Evolutionary conservation across 1,140 invertebrate species (phyloP), one percentile per base, ranked within the genome.

Genomic region (Medauroidea extradentata): DNA sequence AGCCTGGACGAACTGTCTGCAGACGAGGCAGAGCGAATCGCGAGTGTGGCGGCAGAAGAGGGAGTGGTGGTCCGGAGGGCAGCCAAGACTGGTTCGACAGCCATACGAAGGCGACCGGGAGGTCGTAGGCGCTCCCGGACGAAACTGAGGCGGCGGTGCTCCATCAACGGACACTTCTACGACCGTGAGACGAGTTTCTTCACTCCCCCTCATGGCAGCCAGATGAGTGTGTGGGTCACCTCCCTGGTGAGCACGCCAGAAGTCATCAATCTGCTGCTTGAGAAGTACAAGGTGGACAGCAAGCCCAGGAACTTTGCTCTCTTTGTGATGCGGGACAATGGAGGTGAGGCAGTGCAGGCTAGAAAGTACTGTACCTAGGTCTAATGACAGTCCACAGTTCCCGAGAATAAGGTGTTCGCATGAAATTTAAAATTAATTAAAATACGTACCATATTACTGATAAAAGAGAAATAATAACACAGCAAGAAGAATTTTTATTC

Each of bases 161-260:
- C 90, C 0, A 93, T 93, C 27, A 94, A 93, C 73, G 90, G 91
- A 1, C 90, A 94, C 72, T 91, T 88, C 72, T 94, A 93, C 69
- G 89, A 93, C 72, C 81, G 89, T 53, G 90, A 93, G 78, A 93
- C 91, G 0, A 90, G 88, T 69, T 89, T 91, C 59, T 94, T 93
- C 66, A 93, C 89, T 3, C 90, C 90, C 1, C 89, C 90, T 0
- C 82, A 89, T 67, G 90, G 90, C 16, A 92, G 88, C 64, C 85
- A 90, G 64, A 92, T 91, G 79, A 90, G 86, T 62, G 90, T 94
- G 1, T 93, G 87, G 84, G 87, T 92, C 0, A 87, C 89, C 7
- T 91, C 88, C 57, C 75, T 90, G 55, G 87, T 92, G 29, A 89
- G 84, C 61, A 88, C 88, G 19, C 81, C 84, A 59, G 88, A 93